Evolutionary conservation across 2,797 vertebrate species (phyloP).

Genomic region (Acipenser ruthenus): DNA sequence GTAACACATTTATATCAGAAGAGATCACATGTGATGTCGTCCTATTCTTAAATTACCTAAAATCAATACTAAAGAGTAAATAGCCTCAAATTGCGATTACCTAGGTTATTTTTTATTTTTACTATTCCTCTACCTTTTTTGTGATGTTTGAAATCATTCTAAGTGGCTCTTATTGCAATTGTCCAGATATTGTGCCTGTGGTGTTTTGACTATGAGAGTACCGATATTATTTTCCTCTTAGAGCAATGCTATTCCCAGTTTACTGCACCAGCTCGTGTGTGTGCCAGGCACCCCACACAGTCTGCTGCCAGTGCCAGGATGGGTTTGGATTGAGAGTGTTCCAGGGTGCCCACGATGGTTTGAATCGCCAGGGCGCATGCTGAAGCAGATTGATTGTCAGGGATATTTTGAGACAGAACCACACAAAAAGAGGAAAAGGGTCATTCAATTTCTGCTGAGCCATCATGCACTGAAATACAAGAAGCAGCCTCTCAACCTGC

Average conservation of each 20-base stretch:
- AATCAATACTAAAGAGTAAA: background rate
- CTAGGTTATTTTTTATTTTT: too few species aligned
- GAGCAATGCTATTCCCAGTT: background rate
- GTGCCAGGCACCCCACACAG: slow-evolving; percentile 21
- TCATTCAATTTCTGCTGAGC: background rate
- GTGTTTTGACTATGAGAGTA: background rate
- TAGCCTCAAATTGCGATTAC: background rate
- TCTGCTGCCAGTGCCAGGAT: slow-evolving; percentile 19
- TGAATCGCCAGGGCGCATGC: slow-evolving; percentile 14
- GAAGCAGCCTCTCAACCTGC: background rate
- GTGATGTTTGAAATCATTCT: too few species aligned
- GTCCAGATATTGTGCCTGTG: too few species aligned
- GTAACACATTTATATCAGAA: too few species aligned
- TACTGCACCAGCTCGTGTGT: slow-evolving; percentile 17
- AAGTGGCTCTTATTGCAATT: too few species aligned
- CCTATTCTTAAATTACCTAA: too few species aligned
- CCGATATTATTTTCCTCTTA: background rate
- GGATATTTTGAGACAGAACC: slow-evolving; percentile 16
- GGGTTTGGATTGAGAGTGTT: background rate
- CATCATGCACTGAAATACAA: background rate
- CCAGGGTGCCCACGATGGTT: slow-evolving; percentile 11
- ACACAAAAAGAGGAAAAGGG: background rate
- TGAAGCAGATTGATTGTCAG: slow-evolving; percentile 14
- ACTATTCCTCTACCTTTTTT: too few species aligned
- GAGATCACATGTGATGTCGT: too few species aligned